These are phyloP conservation scores for Hippoglossus stenolepis DNA, from an alignment of 2,113 vertebrate species.

Conservation along the genomic window DNA sequence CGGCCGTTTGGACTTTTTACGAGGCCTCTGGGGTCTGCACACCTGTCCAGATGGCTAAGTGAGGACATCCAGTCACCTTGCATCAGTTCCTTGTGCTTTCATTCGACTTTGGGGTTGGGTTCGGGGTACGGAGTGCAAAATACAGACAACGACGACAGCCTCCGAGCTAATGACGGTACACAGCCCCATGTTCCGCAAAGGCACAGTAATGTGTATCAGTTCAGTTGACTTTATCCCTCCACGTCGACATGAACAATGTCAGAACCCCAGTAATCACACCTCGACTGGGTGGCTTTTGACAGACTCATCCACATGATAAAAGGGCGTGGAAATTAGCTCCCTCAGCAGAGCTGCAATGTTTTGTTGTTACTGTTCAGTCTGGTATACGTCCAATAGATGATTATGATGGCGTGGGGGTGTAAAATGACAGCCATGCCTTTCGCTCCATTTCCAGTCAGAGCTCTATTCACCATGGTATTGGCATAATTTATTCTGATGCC, in stretches of 20 bases:
- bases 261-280: constrained; percentile 44
- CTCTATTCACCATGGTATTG: constrained; percentile 19
- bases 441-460: constrained; percentile 55
- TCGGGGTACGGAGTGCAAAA: constrained; percentile 62
- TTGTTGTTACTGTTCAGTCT: constrained; percentile 54
- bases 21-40: constrained; percentile 66
- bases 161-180: constrained; percentile 50
- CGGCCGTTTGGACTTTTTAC: constrained; percentile 49
- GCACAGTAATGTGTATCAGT: constrained; percentile 76
- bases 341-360: constrained; percentile 47
- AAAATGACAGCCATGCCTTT: constrained; percentile 60
- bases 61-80: constrained; percentile 77
- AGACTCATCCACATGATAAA: constrained; percentile 53
- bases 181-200: constrained; percentile 73
- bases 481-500: constrained; percentile 68
- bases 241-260: constrained; percentile 31
- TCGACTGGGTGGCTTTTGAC: constrained; percentile 40
- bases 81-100: constrained; percentile 82
- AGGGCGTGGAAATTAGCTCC: constrained; percentile 41
- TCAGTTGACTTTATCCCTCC: constrained; percentile 51
- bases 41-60: constrained; percentile 71
- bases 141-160: constrained; percentile 42
- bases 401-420: constrained; percentile 8
- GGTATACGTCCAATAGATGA: constrained; percentile 42
- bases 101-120: constrained; percentile 63